A percentile compares a stretch with the other conserved stretches of the same genome.
Conservation (phyloP, 30 jellyfish, hydroid and myxozoan species). For the Aurelia aurita complex sp. Pacific region DNA sequence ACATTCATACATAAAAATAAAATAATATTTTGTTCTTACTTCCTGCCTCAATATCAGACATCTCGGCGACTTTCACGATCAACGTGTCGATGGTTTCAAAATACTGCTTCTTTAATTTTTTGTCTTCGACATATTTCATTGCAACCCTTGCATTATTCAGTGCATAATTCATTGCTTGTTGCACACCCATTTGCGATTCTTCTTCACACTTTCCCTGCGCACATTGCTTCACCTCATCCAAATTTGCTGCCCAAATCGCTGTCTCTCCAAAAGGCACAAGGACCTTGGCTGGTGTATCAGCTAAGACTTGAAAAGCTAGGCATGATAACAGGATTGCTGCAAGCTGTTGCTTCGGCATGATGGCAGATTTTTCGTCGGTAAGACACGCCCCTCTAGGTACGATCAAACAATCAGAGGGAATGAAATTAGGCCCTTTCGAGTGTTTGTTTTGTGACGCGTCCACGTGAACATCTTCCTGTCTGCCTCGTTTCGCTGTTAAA, state of each 20-base stretch:
- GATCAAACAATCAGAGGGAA: no score
- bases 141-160: conserved; percentile 65
- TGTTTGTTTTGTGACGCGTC: conserved; percentile 1
- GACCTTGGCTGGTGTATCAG: conserved; percentile 47
- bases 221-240: conserved; percentile 36
- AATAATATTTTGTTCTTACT: not conserved
- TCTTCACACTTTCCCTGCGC: conserved; percentile 42
- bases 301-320: not conserved
- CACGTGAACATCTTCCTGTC: conserved; percentile 30
- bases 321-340: not conserved
- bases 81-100: conserved; percentile 30
- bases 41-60: conserved; percentile 29
- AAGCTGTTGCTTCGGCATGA: no score
- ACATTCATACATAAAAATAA: no score
- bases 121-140: conserved; percentile 26
- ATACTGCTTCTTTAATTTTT: not conserved
- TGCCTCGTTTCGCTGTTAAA: conserved; percentile 1
- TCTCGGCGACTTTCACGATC: conserved; percentile 15
- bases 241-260: conserved; percentile 53
- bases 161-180: conserved; percentile 52
- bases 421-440: no score
- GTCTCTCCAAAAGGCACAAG: conserved; percentile 62
- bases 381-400: no score
- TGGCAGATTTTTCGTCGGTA: no score
- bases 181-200: conserved; percentile 30